Conservation (phyloP, 1,140 invertebrate genomes). For the Cydia fagiglandana region DNA sequence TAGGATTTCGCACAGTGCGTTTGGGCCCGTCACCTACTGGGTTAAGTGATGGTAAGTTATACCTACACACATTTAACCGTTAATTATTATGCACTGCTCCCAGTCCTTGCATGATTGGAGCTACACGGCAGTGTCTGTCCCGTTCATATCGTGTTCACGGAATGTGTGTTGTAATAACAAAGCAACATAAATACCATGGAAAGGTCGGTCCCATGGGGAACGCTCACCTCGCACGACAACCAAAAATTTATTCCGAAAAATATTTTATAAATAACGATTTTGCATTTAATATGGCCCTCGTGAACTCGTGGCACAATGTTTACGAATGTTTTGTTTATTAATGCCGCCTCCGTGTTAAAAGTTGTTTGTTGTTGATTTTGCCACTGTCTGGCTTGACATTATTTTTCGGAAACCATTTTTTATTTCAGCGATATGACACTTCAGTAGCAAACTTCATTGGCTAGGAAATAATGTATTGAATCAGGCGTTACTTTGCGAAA, state of each 20-base stretch:
- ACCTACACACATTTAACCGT: too few relatives aligned
- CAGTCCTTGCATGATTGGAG: background rate
- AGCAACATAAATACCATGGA: constrained; percentile 18
- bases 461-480: too few relatives aligned
- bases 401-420: background rate
- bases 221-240: background rate
- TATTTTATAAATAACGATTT: constrained; percentile 25
- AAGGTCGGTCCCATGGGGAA: constrained; percentile 12
- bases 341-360: background rate
- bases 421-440: background rate
- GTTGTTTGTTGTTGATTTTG: background rate
- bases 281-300: constrained; percentile 7
- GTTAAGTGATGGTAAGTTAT: too few relatives aligned
- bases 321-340: background rate
- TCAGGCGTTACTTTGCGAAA: too few relatives aligned
- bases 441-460: too few relatives aligned
- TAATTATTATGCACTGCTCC: too few relatives aligned
- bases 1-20: too few relatives aligned
- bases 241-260: constrained; percentile 19
- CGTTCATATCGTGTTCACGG: background rate
- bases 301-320: background rate
- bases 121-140: background rate
- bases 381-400: background rate
- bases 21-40: too few relatives aligned
- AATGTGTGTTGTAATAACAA: background rate